Conservation (phyloP, 53 echinoderm and acorn worm genomes). For the Pentamera pediparva region DNA sequence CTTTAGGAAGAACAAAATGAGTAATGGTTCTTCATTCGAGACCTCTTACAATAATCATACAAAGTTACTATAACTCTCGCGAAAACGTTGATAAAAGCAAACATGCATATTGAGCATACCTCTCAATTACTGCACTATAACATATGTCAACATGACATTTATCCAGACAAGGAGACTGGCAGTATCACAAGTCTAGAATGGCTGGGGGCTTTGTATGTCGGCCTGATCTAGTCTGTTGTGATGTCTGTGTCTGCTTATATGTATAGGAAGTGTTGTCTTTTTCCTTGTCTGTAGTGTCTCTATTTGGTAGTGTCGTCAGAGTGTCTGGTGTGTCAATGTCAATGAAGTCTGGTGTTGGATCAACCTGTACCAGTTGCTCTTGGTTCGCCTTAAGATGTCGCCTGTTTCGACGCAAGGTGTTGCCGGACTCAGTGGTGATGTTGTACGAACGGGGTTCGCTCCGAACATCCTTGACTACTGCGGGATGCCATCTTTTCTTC, state of each 20-base stretch:
- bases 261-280: not conserved
- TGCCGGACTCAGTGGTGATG: conserved; percentile 9
- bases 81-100: too few relatives aligned
- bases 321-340: not conserved
- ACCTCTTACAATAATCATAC: too few relatives aligned
- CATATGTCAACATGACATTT: not conserved
- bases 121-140: not conserved
- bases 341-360: not conserved
- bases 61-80: too few relatives aligned
- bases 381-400: not conserved
- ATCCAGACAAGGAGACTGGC: not conserved
- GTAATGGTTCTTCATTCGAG: too few relatives aligned
- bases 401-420: not conserved
- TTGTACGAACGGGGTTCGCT: not conserved
- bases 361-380: not conserved
- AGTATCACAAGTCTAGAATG: not conserved
- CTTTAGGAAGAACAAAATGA: not conserved
- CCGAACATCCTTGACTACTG: not conserved
- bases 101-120: too few relatives aligned
- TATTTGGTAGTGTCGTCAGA: not conserved
- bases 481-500: conserved; percentile 5
- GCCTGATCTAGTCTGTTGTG: not conserved
- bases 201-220: not conserved
- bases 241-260: not conserved
- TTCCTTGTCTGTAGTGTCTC: not conserved